These are phyloP conservation scores for Micronycteris hirsuta DNA, from an alignment of 2,113 vertebrate genomes.

Conservation along the genomic window DNA sequence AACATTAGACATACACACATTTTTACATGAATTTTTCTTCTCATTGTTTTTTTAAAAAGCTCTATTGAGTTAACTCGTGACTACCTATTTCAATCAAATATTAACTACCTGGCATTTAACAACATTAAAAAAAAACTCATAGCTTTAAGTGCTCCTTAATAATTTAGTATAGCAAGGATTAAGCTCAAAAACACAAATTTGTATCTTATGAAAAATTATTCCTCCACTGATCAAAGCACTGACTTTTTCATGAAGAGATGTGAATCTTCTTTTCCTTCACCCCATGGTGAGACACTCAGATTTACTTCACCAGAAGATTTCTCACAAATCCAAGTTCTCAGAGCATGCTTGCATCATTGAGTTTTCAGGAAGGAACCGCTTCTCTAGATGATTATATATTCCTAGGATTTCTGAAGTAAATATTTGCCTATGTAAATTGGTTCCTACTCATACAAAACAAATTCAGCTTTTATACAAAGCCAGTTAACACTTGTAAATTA, in stretches of 20 bases:
- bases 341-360: neutral
- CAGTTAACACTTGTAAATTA: neutral
- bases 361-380: neutral
- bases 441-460: neutral
- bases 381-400: neutral
- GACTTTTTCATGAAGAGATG: neutral
- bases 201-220: neutral
- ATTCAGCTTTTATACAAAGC: neutral
- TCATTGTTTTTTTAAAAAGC: neutral
- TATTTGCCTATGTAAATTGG: neutral
- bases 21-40: neutral
- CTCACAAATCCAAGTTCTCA: neutral
- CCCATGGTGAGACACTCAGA: neutral
- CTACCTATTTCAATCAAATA: neutral
- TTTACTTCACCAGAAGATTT: neutral
- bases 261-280: neutral
- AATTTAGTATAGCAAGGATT: neutral
- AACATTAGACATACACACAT: neutral
- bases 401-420: neutral
- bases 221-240: neutral
- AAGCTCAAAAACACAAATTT: neutral
- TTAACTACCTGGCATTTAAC: neutral
- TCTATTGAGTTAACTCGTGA: neutral
- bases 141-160: neutral
- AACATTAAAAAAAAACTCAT: neutral